Evolutionary conservation across 1,140 invertebrate genomes (phyloP), one percentile per base, ranked within the genome.

Genomic region (Ephestia elutella): DNA sequence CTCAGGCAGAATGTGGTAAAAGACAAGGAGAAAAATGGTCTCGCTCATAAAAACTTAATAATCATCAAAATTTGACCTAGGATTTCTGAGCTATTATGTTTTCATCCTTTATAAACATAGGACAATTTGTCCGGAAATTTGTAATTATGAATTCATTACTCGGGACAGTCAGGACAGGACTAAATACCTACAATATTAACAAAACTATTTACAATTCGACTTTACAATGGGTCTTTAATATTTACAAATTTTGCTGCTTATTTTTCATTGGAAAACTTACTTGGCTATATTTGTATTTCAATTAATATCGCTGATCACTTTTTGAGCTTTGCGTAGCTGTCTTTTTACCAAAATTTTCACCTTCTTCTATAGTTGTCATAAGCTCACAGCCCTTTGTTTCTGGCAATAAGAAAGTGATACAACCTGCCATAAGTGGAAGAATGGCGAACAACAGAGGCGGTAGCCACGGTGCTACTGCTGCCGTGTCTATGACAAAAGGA

Each of bases 301-400:
- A 10, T 44, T 44, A 44, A 44, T 15, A 44, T 44, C 38, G 38
- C 2, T 15, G 2, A 15, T 44, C 15, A 44, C 38, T 15, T 3
- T 44, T 44, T 44, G 38, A 15, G 15, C 15, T 13, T 10, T 44
- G 13, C 2, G 2, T 44, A 5, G 13, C 38, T 3, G 1, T 44
- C 50, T 87, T 90, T 81, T 92, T 92, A 30, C 93, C 93, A 77
- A 94, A 95, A 35, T 90, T 88, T 86, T 95, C 94, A 35, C 93
- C 94, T 68, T 95, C 94, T 74, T 94, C 92, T 30, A 95, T 85
- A 0, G 94, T 95, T 62, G 95, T 94, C 21, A 95, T 94, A 38
- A 96, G 74, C 49, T 92, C 91, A 66, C 90, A 90, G 10, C 93
- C 92, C 56, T 92, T 90, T 0, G 95, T 96, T 90, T 96, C 94